A percentile compares a stretch with the other conserved stretches of the same genome.
These are phyloP conservation scores for Euthynnus affinis DNA, from an alignment of 2,797 vertebrate species.

Conservation along the genomic window DNA sequence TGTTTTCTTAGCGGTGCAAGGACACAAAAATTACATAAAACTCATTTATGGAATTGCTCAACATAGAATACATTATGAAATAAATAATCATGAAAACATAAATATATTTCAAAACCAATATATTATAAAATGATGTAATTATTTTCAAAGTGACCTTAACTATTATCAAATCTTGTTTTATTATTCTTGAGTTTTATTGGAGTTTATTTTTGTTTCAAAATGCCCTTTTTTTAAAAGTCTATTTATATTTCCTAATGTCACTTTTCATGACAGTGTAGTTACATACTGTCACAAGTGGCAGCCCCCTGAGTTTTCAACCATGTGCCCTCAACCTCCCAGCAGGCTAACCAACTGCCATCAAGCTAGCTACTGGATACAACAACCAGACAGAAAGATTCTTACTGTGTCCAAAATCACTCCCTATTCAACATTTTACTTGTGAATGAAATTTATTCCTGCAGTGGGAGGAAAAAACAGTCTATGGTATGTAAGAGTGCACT, in stretches of 20 bases:
- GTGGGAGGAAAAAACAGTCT: not conserved
- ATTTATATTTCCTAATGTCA: not conserved
- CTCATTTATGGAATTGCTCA: not conserved
- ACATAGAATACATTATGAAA: not conserved
- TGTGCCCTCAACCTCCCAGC: not conserved
- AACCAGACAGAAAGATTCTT: not conserved
- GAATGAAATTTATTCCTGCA: not conserved
- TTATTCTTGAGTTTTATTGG: not conserved
- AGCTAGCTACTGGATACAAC: not conserved
- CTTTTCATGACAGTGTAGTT: not conserved
- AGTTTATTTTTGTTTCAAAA: not conserved
- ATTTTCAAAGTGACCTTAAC: not conserved
- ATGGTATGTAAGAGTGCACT: no score
- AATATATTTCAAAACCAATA: not conserved
- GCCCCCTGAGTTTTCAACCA: not conserved
- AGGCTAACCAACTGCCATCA: slow-evolving; percentile 6
- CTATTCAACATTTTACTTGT: not conserved
- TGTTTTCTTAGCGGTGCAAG: not conserved
- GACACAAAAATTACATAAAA: not conserved
- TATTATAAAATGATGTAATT: not conserved
- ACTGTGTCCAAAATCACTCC: not conserved
- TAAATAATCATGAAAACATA: not conserved
- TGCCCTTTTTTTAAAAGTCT: not conserved
- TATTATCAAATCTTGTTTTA: not conserved
- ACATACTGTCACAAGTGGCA: no score